phyloP scores from a whole-genome alignment of 1,140 invertebrate species.

The Ceratina japonica region DNA sequence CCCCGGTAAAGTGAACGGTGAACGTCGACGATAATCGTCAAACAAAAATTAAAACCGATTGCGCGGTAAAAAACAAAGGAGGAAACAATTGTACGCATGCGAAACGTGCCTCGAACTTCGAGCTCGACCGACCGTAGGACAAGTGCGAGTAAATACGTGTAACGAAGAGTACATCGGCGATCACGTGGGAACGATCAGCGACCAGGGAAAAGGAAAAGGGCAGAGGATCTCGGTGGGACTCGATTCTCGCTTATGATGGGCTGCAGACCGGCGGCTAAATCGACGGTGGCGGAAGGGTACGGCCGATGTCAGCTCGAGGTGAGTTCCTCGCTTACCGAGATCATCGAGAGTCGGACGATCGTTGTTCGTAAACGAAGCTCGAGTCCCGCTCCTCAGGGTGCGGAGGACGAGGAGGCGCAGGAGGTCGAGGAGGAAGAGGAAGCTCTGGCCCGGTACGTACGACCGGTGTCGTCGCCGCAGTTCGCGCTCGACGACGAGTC shows the following conservation, averaged over 20 bases:
- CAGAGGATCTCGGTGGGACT: not conserved
- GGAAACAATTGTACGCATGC: no score
- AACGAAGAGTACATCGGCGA: no score
- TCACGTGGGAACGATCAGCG: not conserved
- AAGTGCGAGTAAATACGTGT: no score
- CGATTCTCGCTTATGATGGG: constrained; percentile 68
- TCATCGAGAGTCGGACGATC: constrained; percentile 48
- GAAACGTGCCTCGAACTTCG: no score
- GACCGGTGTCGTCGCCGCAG: no score
- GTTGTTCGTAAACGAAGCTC: constrained; percentile 43
- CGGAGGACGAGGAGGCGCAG: constrained; percentile 50
- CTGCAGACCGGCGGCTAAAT: constrained; percentile 71
- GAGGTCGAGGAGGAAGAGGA: not conserved
- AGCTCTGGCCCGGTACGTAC: not conserved
- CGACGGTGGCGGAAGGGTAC: constrained; percentile 64
- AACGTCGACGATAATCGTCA: no score
- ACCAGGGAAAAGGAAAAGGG: not conserved
- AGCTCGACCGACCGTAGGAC: no score
- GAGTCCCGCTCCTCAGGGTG: not conserved
- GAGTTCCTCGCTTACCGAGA: constrained; percentile 45
- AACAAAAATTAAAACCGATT: no score
- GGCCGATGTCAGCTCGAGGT: constrained; percentile 59
- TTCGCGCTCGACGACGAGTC: not conserved
- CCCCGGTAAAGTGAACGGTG: no score
- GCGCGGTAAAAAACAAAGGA: no score